Evolutionary conservation across 92 coral and sea anemone genomes (phyloP).

Genomic region (Epizoanthus ramosus): DNA sequence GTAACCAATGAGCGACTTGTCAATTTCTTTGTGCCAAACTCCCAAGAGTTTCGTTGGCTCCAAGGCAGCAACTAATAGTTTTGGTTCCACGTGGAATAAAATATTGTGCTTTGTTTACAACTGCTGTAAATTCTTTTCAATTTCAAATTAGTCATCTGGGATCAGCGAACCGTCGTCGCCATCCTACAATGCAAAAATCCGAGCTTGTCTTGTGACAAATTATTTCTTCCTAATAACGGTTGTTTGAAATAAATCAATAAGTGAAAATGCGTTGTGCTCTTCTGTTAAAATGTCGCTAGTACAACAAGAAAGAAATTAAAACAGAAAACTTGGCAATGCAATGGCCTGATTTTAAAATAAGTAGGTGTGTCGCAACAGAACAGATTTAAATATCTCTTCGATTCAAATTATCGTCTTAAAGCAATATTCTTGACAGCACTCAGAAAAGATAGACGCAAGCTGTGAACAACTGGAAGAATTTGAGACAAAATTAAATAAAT

Average conservation of each 20-base stretch:
- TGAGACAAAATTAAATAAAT: no score
- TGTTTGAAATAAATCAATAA: not conserved
- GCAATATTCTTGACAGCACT: no score
- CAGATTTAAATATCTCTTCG: no score
- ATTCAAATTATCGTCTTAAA: no score
- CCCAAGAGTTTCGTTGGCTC: constrained; percentile 3
- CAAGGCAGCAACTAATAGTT: not conserved
- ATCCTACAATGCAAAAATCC: not conserved
- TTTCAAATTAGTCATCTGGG: constrained; percentile 5
- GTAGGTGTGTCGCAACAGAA: no score
- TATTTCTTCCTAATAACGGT: not conserved
- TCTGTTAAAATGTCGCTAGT: no score
- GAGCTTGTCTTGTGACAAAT: not conserved
- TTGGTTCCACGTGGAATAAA: constrained; percentile 32
- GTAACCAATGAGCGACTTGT: not conserved
- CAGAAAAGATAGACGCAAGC: no score
- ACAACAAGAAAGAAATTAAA: no score
- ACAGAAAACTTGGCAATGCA: no score
- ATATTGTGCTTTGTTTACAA: constrained; percentile 37
- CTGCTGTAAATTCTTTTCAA: constrained; percentile 14
- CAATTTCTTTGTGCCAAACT: not conserved
- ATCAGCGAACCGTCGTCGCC: not conserved
- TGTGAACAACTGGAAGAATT: no score
- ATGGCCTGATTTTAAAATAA: no score
- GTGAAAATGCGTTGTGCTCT: no score